phyloP scores from a whole-genome alignment of 2,113 vertebrate genomes.

The Oreochromis niloticus region DNA sequence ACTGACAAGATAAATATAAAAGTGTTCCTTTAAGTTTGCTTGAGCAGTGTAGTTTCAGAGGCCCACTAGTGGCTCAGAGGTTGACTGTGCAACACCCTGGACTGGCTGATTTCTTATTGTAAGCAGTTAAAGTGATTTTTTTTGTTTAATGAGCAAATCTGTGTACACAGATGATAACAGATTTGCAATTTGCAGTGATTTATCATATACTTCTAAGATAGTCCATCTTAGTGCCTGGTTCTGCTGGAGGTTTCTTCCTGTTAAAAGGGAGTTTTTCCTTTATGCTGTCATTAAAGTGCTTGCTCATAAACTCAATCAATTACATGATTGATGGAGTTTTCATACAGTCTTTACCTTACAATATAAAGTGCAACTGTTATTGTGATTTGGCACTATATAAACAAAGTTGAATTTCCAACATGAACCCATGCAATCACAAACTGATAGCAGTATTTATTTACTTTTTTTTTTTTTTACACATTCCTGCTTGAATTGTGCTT shows the following conservation, averaged over 20 bases:
- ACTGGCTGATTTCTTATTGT: not conserved
- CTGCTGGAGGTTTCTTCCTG: not conserved
- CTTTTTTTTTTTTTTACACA: not conserved
- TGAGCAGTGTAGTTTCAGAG: not conserved
- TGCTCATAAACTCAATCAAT: not conserved
- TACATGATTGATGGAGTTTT: not conserved
- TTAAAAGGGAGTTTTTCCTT: not conserved
- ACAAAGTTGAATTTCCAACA: not conserved
- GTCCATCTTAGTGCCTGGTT: not conserved
- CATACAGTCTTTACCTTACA: not conserved
- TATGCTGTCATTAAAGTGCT: not conserved
- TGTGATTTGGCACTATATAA: not conserved
- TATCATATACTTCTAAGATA: not conserved
- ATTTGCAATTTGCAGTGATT: not conserved
- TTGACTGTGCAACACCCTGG: not conserved
- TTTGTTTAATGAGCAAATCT: not conserved
- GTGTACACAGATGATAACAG: not conserved
- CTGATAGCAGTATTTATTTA: not conserved
- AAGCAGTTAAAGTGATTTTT: fast-evolving
- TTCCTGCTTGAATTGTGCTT: not conserved
- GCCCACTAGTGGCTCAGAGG: not conserved
- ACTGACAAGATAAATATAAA: not conserved
- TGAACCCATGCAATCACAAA: not conserved
- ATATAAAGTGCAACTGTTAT: not conserved
- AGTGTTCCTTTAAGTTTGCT: not conserved